phyloP scores from a whole-genome alignment of 2,113 vertebrate genomes.

The Apteryx mantelli region DNA sequence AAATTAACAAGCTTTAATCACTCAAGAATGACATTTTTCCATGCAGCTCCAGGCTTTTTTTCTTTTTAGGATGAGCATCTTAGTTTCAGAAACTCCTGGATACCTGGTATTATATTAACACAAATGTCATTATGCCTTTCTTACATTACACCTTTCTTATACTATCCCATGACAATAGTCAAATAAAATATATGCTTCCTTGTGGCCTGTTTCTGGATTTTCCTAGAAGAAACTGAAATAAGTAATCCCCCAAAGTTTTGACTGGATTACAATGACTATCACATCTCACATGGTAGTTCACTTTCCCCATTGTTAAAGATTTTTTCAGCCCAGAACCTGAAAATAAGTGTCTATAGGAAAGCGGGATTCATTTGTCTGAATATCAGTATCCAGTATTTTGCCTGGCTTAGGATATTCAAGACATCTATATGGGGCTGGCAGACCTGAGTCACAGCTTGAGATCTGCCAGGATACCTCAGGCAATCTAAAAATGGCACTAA shows the following conservation, averaged over 20 bases:
- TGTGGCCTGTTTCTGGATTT: neutral
- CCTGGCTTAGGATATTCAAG: neutral
- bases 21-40: neutral
- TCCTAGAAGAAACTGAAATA: neutral
- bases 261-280: neutral
- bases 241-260: neutral
- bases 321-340: neutral
- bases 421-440: neutral
- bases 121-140: neutral
- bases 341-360: neutral
- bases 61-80: neutral
- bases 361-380: neutral
- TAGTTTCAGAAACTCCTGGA: neutral
- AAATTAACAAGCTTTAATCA: neutral
- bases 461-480: neutral
- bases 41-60: neutral
- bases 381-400: neutral
- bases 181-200: neutral
- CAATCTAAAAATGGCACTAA: neutral
- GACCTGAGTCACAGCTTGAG: neutral
- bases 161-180: neutral
- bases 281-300: accelerated
- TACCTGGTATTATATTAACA: neutral
- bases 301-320: neutral
- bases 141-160: neutral